Evolutionary conservation across 2,888 invertebrate genomes (phyloP).

Genomic region (Ichneumoninae sp.): DNA sequence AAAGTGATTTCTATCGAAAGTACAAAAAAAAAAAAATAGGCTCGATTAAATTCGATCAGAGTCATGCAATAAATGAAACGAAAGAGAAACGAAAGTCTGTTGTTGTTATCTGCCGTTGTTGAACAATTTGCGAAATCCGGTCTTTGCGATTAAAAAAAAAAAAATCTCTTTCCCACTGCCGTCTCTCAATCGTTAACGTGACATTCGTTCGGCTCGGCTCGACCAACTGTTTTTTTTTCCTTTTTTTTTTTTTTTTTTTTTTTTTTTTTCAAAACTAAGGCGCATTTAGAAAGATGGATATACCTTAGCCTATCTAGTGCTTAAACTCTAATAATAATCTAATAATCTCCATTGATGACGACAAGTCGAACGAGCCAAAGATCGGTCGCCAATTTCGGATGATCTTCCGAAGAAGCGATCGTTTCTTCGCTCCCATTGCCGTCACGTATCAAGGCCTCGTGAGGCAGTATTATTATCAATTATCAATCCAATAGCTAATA

Average conservation of each 20-base stretch:
- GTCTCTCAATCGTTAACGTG: slow-evolving; percentile 59
- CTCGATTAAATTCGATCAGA: slow-evolving; percentile 32
- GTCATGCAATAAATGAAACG: slow-evolving; percentile 56
- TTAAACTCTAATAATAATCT: slow-evolving; percentile 75
- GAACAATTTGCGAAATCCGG: slow-evolving; percentile 18
- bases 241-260: background rate
- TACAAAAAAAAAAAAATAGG: slow-evolving; percentile 32
- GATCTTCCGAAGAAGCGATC: slow-evolving; percentile 54
- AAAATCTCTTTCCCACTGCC: slow-evolving; percentile 39
- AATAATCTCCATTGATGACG: slow-evolving; percentile 83
- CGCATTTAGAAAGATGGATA: slow-evolving; percentile 67
- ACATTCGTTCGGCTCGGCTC: slow-evolving; percentile 71
- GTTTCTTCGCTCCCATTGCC: slow-evolving; percentile 69
- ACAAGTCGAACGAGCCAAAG: slow-evolving; percentile 55
- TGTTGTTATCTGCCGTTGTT: slow-evolving; percentile 26
- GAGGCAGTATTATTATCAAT: slow-evolving; percentile 82
- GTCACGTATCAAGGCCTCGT: slow-evolving; percentile 83
- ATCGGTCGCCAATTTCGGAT: slow-evolving; percentile 49
- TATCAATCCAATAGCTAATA: slow-evolving; percentile 77
- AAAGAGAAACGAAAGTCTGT: slow-evolving; percentile 35
- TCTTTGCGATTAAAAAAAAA: slow-evolving; percentile 2
- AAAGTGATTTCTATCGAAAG: slow-evolving; percentile 23
- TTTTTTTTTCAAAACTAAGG: slow-evolving; percentile 59
- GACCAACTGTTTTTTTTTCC: slow-evolving; percentile 62
- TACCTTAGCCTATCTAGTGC: slow-evolving; percentile 65